A percentile compares a stretch with the other conserved stretches of the same genome.
phyloP scores from a whole-genome alignment of 2,797 vertebrate species.

The Myripristis jacobus region DNA sequence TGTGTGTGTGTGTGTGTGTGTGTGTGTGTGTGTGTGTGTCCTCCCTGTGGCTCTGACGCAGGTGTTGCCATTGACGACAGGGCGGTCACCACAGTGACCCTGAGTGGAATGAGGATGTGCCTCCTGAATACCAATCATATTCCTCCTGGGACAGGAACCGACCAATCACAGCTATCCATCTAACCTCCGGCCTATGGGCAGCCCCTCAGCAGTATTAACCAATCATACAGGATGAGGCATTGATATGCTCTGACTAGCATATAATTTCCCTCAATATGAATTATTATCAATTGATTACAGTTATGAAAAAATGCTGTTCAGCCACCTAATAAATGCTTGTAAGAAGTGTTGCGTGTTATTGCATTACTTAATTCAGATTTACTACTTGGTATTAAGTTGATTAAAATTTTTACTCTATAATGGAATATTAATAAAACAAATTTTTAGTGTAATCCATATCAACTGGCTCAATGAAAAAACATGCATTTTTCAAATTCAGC shows the following conservation, averaged over 20 bases:
- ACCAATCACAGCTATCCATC: conserved; percentile 58
- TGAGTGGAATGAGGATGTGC: conserved; percentile 62
- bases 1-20: not conserved
- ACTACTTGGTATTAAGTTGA: conserved; percentile 33
- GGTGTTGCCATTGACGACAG: conserved; percentile 76
- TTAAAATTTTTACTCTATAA: no score
- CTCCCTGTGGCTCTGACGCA: conserved; percentile 68
- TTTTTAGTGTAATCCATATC: no score
- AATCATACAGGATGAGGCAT: conserved; percentile 50
- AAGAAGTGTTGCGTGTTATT: conserved; percentile 20
- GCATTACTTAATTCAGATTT: conserved; percentile 40
- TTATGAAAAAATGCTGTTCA: conserved; percentile 39
- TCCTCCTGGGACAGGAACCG: conserved; percentile 50
- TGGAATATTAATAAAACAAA: no score
- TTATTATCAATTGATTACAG: conserved; percentile 46
- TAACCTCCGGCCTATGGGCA: conserved; percentile 49
- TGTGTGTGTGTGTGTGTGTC: conserved; percentile 19
- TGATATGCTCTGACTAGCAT: conserved; percentile 41
- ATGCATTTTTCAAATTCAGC: no score
- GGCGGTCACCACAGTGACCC: conserved; percentile 72
- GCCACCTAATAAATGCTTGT: conserved; percentile 37
- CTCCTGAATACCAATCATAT: conserved; percentile 75
- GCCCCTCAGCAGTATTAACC: conserved; percentile 53
- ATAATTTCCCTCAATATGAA: conserved; percentile 28
- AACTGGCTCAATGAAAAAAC: no score